Percentiles rank a stretch among this genome's conserved stretches.
Evolutionary conservation across 2,888 invertebrate genomes (phyloP).

Genomic region (Spisula subtruncata): DNA sequence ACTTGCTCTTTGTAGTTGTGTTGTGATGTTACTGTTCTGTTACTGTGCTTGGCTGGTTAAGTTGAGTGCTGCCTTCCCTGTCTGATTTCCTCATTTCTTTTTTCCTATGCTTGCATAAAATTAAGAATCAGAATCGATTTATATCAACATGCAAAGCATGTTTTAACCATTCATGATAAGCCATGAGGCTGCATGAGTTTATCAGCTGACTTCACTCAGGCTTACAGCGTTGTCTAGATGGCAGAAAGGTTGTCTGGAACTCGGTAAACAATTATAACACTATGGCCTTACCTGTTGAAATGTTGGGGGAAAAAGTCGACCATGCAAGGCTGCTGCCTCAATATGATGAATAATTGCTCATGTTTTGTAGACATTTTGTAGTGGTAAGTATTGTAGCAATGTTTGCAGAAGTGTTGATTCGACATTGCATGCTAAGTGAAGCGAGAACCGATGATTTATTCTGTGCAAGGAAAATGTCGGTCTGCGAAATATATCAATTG

Average conservation of each 20-base stretch:
- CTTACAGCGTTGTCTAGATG: too few relatives aligned
- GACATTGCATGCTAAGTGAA: slow-evolving; percentile 24
- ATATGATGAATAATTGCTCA: slow-evolving; percentile 17
- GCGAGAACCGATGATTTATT: slow-evolving; percentile 23
- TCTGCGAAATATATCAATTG: slow-evolving; percentile 38
- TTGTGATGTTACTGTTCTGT: too few relatives aligned
- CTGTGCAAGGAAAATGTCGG: not conserved
- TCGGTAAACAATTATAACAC: not conserved
- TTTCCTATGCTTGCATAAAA: too few relatives aligned
- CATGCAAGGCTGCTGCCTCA: not conserved
- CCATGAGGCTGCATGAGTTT: too few relatives aligned
- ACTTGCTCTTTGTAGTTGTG: too few relatives aligned
- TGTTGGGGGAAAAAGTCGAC: not conserved
- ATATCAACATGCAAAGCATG: too few relatives aligned
- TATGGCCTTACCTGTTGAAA: not conserved
- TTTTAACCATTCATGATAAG: too few relatives aligned
- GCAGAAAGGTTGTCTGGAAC: not conserved
- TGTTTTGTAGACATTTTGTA: not conserved
- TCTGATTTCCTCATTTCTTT: too few relatives aligned
- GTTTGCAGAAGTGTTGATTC: slow-evolving; percentile 25
- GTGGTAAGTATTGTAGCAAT: slow-evolving; percentile 19
- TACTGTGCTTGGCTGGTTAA: too few relatives aligned
- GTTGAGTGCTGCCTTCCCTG: too few relatives aligned
- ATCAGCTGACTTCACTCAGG: too few relatives aligned
- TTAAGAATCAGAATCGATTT: too few relatives aligned